phyloP scores from a whole-genome alignment of 2,797 vertebrate species.

The Poliocrania exsul region DNA sequence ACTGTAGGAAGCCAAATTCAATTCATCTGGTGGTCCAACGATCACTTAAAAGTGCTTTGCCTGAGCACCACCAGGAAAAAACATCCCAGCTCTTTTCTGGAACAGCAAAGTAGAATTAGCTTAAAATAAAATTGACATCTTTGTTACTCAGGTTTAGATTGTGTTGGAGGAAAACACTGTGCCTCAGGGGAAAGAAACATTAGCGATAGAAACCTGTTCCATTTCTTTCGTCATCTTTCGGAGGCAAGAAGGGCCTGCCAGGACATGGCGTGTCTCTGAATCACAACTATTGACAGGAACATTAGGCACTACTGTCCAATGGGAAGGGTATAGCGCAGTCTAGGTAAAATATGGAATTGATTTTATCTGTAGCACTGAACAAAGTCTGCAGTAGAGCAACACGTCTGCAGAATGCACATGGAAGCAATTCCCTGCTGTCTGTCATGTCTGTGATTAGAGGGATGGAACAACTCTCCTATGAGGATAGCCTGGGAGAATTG shows the following conservation, averaged over 20 bases:
- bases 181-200: background rate
- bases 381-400: background rate
- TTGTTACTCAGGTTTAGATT: slow-evolving; percentile 2
- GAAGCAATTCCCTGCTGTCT: background rate
- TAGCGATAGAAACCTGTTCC: background rate
- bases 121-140: background rate
- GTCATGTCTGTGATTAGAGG: background rate
- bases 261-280: background rate
- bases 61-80: background rate
- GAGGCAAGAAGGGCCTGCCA: background rate
- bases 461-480: background rate
- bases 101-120: background rate
- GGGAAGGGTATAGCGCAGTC: background rate
- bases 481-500: background rate
- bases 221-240: background rate
- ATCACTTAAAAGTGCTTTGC: background rate
- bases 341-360: background rate
- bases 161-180: slow-evolving; percentile 1
- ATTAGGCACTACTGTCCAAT: background rate
- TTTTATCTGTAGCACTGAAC: background rate
- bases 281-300: background rate
- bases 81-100: background rate
- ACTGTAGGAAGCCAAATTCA: background rate
- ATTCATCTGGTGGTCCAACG: background rate
- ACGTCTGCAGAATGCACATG: background rate